Evolutionary conservation across 1,140 invertebrate species (phyloP).

Genomic region (Eriosoma lanigerum): DNA sequence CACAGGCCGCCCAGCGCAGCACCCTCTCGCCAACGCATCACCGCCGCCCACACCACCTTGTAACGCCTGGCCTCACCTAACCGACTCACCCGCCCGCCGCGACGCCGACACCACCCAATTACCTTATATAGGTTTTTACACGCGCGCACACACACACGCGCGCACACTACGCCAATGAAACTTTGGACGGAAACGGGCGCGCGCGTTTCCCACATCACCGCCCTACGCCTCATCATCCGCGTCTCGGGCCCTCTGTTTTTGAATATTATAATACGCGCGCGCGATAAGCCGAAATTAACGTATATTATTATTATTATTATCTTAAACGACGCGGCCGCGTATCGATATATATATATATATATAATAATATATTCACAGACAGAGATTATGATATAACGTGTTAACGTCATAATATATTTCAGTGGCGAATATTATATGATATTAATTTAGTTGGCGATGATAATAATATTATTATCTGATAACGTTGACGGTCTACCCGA

Average conservation of each 20-base stretch:
- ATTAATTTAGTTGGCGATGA: too few relatives aligned
- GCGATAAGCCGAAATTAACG: background rate
- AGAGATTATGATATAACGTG: too few relatives aligned
- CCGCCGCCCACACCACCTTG: background rate
- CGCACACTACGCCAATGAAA: background rate
- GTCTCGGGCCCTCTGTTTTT: background rate
- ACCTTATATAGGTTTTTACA: conserved; percentile 40
- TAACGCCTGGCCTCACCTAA: conserved; percentile 5
- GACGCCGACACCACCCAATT: conserved; percentile 33
- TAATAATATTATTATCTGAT: too few relatives aligned
- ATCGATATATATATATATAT: too few relatives aligned
- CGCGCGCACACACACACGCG: background rate
- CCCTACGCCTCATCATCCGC: background rate
- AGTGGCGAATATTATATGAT: too few relatives aligned
- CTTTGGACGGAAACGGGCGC: background rate
- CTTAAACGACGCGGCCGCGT: too few relatives aligned
- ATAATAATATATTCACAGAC: too few relatives aligned
- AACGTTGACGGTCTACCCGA: too few relatives aligned
- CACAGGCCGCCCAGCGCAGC: background rate
- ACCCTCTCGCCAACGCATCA: background rate
- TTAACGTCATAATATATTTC: too few relatives aligned
- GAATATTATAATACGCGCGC: background rate
- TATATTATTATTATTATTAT: too few relatives aligned
- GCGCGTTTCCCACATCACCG: background rate
- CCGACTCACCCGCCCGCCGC: background rate